A percentile compares a stretch with the other conserved stretches of the same genome.
Conservation (phyloP, 1,140 invertebrate genomes). For the Cotesia chilonis region DNA sequence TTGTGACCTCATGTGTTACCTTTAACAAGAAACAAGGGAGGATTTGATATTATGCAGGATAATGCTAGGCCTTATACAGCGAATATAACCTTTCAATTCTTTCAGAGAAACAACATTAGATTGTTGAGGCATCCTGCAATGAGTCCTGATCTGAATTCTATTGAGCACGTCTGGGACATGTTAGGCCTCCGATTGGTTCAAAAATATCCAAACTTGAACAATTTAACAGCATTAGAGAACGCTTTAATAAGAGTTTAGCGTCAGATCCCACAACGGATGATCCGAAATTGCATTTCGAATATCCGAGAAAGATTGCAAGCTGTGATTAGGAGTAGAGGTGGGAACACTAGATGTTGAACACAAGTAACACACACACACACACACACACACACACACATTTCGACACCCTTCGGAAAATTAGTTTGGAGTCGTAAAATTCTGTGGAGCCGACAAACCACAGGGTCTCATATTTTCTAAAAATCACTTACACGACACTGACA, state of each 20-base stretch:
- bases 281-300: slow-evolving; percentile 24
- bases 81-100: too few species aligned
- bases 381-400: slow-evolving; percentile 14
- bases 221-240: slow-evolving; percentile 57
- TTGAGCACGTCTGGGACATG: too few species aligned
- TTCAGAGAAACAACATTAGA: too few species aligned
- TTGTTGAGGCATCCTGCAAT: too few species aligned
- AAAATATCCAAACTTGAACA: too few species aligned
- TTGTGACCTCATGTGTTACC: neutral
- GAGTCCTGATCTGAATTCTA: too few species aligned
- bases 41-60: too few species aligned
- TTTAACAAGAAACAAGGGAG: neutral
- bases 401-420: neutral
- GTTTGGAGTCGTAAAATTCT: neutral
- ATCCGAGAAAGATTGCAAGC: slow-evolving; percentile 16
- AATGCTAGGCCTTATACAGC: too few species aligned
- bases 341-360: too few species aligned
- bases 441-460: neutral
- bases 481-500: neutral
- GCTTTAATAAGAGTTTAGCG: slow-evolving; percentile 49
- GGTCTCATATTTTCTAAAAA: neutral
- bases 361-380: neutral
- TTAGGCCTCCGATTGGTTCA: too few species aligned
- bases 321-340: slow-evolving; percentile 14
- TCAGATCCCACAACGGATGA: slow-evolving; percentile 1